Evolutionary conservation across 2,888 invertebrate species (phyloP).

Genomic region (Xanthostigma xanthostigma): DNA sequence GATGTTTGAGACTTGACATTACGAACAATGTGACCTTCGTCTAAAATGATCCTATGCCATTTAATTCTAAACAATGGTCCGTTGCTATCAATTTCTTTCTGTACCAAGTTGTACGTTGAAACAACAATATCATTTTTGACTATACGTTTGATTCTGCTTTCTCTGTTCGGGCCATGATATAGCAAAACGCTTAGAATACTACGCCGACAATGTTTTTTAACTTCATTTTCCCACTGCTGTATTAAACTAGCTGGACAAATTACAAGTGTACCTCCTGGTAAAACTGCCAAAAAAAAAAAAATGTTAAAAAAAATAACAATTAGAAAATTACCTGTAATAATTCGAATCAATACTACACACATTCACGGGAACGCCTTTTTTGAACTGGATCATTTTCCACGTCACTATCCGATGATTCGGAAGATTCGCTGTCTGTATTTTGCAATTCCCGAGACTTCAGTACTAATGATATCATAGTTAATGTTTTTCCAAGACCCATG

Average conservation of each 20-base stretch:
- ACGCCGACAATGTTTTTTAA: conserved; percentile 43
- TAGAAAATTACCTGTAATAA: not conserved
- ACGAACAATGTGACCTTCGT: conserved; percentile 86
- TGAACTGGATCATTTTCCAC: conserved; percentile 11
- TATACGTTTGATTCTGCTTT: conserved; percentile 42
- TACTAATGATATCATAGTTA: conserved; percentile 67
- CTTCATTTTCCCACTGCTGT: conserved; percentile 79
- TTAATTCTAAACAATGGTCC: conserved; percentile 50
- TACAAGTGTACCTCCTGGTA: conserved; percentile 63
- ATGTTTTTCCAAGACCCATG: conserved; percentile 72
- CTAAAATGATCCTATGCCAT: conserved; percentile 80
- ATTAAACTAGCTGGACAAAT: conserved; percentile 85
- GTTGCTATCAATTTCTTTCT: conserved; percentile 40
- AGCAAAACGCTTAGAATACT: conserved; percentile 47
- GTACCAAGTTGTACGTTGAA: conserved; percentile 73
- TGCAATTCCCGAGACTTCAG: conserved; percentile 36
- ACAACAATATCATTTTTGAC: conserved; percentile 67
- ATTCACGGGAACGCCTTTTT: conserved; percentile 7
- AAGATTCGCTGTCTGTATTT: conserved; percentile 22
- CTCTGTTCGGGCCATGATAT: conserved; percentile 72
- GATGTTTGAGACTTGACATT: conserved; percentile 72
- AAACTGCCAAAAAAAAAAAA: conserved; percentile 21
- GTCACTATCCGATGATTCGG: conserved; percentile 18
- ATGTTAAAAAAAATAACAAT: conserved; percentile 1
- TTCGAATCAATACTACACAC: not conserved